Evolutionary conservation across 2,888 invertebrate genomes (phyloP).

Genomic region (Merodon equestris): DNA sequence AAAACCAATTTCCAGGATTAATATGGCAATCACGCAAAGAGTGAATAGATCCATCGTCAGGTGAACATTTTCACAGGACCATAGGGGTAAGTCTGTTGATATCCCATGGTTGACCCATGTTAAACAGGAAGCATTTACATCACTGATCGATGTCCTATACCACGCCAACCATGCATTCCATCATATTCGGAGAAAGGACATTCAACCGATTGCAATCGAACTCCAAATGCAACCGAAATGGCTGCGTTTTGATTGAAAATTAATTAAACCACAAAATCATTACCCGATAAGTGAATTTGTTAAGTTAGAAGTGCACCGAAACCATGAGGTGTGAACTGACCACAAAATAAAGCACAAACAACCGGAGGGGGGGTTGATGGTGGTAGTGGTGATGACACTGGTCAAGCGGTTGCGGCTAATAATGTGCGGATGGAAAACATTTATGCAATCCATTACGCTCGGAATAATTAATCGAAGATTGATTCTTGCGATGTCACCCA

Average conservation of each 20-base stretch:
- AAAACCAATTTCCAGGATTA: conserved; percentile 68
- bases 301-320: conserved; percentile 8
- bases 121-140: conserved; percentile 38
- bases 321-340: conserved; percentile 41
- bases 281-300: conserved; percentile 25
- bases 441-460: conserved; percentile 25
- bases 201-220: no score
- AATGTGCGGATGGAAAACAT: conserved; percentile 17
- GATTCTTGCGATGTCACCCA: conserved; percentile 27
- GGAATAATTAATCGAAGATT: conserved; percentile 43
- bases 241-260: conserved; percentile 46
- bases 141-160: conserved; percentile 45
- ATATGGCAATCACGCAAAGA: conserved; percentile 68
- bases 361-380: background rate
- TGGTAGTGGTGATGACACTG: background rate
- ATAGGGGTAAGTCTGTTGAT: no score
- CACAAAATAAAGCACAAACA: conserved; percentile 5
- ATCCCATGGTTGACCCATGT: background rate
- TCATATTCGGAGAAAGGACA: no score
- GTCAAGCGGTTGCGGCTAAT: background rate
- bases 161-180: no score
- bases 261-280: conserved; percentile 49
- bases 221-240: background rate
- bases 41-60: conserved; percentile 62
- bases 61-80: conserved; percentile 62